Percentiles rank a stretch among this genome's conserved stretches.
phyloP scores from a whole-genome alignment of 2,113 vertebrate genomes.

The Casuarius casuarius region DNA sequence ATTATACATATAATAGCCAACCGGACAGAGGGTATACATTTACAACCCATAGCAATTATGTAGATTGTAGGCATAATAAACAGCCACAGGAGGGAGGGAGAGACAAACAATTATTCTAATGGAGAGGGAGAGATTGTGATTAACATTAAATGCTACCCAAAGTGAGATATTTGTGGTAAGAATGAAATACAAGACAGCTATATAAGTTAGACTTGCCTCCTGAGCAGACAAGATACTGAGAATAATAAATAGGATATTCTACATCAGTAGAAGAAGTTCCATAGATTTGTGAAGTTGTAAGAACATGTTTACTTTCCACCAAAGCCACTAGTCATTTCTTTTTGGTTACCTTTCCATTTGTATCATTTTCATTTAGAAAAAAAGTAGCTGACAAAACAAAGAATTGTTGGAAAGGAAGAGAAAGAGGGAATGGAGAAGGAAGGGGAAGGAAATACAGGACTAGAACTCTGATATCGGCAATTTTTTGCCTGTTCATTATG shows the following conservation, averaged over 20 bases:
- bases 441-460: neutral
- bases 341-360: neutral
- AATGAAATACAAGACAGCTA: neutral
- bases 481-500: neutral
- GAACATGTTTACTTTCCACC: neutral
- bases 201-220: neutral
- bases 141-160: slow-evolving; percentile 47
- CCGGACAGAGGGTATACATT: slow-evolving; percentile 56
- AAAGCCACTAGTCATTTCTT: neutral
- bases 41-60: slow-evolving; percentile 53
- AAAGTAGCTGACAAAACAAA: neutral
- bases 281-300: neutral
- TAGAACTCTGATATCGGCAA: neutral
- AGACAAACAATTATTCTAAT: slow-evolving; percentile 77
- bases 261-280: neutral
- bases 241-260: neutral
- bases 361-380: neutral
- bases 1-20: slow-evolving; percentile 47
- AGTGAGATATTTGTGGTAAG: neutral
- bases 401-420: neutral
- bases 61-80: slow-evolving; percentile 74
- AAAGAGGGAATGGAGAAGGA: neutral
- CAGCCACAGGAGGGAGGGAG: slow-evolving; percentile 65
- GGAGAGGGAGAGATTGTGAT: slow-evolving; percentile 67
- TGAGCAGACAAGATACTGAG: neutral